phyloP scores from a whole-genome alignment of 2,113 vertebrate species.

The Periophthalmus modestus region DNA sequence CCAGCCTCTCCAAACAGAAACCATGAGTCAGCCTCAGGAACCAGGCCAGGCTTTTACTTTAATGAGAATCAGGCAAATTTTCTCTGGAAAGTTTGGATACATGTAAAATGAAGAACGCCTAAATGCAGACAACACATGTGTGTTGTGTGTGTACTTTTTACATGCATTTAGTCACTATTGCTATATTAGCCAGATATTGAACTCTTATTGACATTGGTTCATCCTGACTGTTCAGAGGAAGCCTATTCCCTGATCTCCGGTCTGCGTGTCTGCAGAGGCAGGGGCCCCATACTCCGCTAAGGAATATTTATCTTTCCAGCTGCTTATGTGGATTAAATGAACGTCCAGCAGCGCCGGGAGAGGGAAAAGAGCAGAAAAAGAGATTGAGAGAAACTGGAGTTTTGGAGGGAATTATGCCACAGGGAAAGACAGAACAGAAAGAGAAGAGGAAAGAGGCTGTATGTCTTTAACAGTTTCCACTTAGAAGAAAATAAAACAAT shows the following conservation, averaged over 20 bases:
- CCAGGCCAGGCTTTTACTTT: conserved; percentile 62
- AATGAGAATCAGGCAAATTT: conserved; percentile 62
- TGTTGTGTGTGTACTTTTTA: conserved; percentile 36
- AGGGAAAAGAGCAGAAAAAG: conserved; percentile 37
- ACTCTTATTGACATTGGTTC: conserved; percentile 55
- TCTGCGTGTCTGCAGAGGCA: conserved; percentile 64
- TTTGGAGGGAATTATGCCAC: conserved; percentile 37
- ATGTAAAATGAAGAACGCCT: conserved; percentile 23
- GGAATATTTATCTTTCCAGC: conserved; percentile 80
- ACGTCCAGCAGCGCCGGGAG: conserved; percentile 62
- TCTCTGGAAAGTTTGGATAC: conserved; percentile 61
- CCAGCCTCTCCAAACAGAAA: conserved; percentile 75
- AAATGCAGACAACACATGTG: not conserved
- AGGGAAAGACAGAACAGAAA: conserved; percentile 25
- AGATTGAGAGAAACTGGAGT: conserved; percentile 30
- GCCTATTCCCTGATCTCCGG: conserved; percentile 69
- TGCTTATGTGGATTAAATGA: conserved; percentile 78
- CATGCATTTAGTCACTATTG: not conserved
- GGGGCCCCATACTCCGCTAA: conserved; percentile 70
- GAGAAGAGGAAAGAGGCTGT: conserved; percentile 38
- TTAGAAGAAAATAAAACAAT: conserved; percentile 53
- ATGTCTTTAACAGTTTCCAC: conserved; percentile 35
- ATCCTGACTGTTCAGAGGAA: conserved; percentile 48
- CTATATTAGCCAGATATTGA: conserved; percentile 16
- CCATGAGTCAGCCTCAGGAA: conserved; percentile 75